Conservation (phyloP, 2,888 invertebrate species). For the Hetaerina titia region DNA sequence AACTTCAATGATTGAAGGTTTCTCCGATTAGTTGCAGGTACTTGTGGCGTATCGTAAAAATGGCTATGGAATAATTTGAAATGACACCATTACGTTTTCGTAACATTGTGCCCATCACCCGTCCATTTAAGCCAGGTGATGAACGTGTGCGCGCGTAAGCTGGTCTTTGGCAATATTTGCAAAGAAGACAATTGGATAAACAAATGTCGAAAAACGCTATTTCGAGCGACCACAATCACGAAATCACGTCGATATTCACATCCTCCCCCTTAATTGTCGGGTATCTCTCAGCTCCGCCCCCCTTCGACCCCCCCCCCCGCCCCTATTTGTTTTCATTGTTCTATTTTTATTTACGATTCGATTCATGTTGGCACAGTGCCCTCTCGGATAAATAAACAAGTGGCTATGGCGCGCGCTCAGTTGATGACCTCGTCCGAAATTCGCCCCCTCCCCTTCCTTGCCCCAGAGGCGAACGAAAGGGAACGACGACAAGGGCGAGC, state of each 20-base stretch:
- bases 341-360: conserved; percentile 19
- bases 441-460: not conserved
- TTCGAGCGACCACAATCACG: not conserved
- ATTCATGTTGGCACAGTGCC: not conserved
- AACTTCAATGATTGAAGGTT: not conserved
- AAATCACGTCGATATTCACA: not conserved
- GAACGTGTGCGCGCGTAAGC: no score
- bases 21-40: not conserved
- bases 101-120: not conserved
- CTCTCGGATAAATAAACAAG: conserved; percentile 15
- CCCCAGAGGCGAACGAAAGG: not conserved
- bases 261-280: not conserved
- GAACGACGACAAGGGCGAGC: not conserved
- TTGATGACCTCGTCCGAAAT: not conserved
- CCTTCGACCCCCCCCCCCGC: not conserved
- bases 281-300: not conserved
- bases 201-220: not conserved
- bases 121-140: not conserved
- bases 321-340: conserved; percentile 9
- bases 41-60: not conserved
- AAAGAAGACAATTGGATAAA: not conserved
- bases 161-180: not conserved
- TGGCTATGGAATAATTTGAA: no score
- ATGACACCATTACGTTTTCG: not conserved
- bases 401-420: not conserved